Percentiles rank a stretch among this genome's conserved stretches.
Conservation (phyloP, 2,888 invertebrate genomes). For the Leptarthrus brevirostris region DNA sequence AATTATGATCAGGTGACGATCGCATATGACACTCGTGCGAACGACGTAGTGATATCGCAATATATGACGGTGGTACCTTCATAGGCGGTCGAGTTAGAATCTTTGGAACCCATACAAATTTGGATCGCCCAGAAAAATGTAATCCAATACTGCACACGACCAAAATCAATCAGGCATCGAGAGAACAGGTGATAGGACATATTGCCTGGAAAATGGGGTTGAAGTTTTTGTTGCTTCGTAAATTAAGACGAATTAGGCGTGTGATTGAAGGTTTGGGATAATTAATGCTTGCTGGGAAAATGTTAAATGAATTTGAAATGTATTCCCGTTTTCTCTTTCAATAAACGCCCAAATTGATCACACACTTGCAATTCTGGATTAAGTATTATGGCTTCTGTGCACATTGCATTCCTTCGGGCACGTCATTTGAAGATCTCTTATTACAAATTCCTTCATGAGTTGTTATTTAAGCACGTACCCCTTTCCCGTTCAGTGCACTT, state of each 20-base stretch:
- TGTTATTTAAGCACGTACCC: conserved; percentile 36
- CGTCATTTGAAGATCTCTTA: neutral
- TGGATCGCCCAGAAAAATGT: conserved; percentile 17
- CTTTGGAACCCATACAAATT: conserved; percentile 17
- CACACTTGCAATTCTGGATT: neutral
- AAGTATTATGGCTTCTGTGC: conserved; percentile 18
- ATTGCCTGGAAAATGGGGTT: conserved; percentile 37
- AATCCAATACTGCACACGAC: conserved; percentile 47
- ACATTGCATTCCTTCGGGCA: neutral
- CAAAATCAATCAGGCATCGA: conserved; percentile 27
- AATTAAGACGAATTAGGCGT: conserved; percentile 4
- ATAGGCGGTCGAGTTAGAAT: neutral
- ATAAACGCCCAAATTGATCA: neutral
- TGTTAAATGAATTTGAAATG: neutral
- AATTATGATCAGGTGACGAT: conserved; percentile 41
- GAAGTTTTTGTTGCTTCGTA: neutral
- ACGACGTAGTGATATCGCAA: neutral
- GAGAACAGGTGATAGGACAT: conserved; percentile 42
- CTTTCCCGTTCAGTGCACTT: conserved; percentile 5
- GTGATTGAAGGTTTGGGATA: neutral
- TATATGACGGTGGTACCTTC: neutral
- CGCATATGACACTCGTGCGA: conserved; percentile 46
- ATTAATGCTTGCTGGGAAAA: neutral
- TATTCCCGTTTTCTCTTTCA: too few species aligned
- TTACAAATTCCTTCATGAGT: conserved; percentile 15